Evolutionary conservation across 2,888 invertebrate genomes (phyloP).

Genomic region (Brachylomia viminalis): DNA sequence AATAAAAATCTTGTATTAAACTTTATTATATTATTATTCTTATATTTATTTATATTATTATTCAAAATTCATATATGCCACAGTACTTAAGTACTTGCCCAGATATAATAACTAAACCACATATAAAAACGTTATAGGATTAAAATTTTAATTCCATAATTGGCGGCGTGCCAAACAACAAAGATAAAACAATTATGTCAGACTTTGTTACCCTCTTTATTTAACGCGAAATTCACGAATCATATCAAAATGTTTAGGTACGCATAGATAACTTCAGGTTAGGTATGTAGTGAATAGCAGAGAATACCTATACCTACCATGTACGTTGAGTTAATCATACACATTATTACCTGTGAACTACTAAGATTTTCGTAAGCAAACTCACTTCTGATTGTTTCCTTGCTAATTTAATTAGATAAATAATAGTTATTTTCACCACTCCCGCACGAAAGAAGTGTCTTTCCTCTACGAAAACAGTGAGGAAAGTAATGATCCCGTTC

Average conservation of each 20-base stretch:
- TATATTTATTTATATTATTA: too few species aligned
- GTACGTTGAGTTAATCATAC: neutral
- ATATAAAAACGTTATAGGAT: neutral
- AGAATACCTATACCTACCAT: neutral
- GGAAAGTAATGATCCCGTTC: too few species aligned
- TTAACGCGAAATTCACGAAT: constrained; percentile 7
- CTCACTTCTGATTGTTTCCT: neutral
- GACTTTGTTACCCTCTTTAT: constrained; percentile 6
- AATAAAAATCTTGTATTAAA: too few species aligned
- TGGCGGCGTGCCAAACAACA: constrained; percentile 11
- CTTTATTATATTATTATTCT: too few species aligned
- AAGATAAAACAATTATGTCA: constrained; percentile 18
- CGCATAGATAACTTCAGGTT: neutral
- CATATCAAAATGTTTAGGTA: neutral
- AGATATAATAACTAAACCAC: neutral
- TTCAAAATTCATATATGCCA: neutral
- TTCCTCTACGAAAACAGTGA: too few species aligned
- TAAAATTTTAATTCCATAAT: constrained; percentile 7
- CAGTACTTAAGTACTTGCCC: neutral
- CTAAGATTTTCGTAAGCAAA: neutral
- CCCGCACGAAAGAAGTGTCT: too few species aligned
- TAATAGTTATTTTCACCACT: too few species aligned
- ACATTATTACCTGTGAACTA: neutral
- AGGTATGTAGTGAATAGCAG: neutral
- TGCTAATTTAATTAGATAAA: too few species aligned